Percentiles rank a stretch among this genome's conserved stretches.
These are phyloP conservation scores for Gastrophryne carolinensis DNA, from an alignment of 2,797 vertebrate species.

Conservation along the genomic window DNA sequence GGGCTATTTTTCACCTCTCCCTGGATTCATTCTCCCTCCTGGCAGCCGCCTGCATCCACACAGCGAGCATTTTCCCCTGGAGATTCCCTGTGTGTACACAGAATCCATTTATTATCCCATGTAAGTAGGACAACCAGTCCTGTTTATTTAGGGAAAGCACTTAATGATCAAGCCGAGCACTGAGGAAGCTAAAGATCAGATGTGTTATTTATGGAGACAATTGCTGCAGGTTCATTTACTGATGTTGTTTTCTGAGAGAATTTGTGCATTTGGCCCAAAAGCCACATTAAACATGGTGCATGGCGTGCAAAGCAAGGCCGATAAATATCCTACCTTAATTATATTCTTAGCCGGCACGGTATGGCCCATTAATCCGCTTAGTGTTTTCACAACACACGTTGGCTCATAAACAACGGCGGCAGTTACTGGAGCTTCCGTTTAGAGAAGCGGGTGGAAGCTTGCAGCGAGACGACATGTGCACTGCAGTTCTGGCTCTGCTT, in stretches of 20 bases:
- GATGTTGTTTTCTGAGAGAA: neutral
- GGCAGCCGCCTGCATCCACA: neutral
- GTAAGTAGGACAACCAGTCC: slow-evolving; percentile 22
- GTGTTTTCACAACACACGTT: neutral
- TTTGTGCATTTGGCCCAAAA: neutral
- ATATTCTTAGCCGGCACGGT: neutral
- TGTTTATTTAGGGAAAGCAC: neutral
- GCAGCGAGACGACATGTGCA: too few relatives aligned
- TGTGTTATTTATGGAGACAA: neutral
- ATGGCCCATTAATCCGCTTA: neutral
- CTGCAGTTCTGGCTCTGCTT: too few relatives aligned
- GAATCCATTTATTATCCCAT: slow-evolving; percentile 8
- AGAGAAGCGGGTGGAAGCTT: neutral
- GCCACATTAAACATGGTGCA: neutral
- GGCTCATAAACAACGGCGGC: neutral
- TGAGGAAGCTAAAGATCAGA: neutral
- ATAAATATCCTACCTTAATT: neutral
- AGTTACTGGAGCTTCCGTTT: neutral
- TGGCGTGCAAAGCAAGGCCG: neutral
- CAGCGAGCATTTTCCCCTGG: neutral
- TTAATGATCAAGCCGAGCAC: neutral
- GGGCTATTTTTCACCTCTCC: neutral
- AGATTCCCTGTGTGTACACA: slow-evolving; percentile 19
- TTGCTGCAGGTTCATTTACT: neutral
- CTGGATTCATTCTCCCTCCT: neutral